A percentile compares a stretch with the other conserved stretches of the same genome.
phyloP scores from a whole-genome alignment of 2,888 invertebrate species.

The Sabellastarte sp. region DNA sequence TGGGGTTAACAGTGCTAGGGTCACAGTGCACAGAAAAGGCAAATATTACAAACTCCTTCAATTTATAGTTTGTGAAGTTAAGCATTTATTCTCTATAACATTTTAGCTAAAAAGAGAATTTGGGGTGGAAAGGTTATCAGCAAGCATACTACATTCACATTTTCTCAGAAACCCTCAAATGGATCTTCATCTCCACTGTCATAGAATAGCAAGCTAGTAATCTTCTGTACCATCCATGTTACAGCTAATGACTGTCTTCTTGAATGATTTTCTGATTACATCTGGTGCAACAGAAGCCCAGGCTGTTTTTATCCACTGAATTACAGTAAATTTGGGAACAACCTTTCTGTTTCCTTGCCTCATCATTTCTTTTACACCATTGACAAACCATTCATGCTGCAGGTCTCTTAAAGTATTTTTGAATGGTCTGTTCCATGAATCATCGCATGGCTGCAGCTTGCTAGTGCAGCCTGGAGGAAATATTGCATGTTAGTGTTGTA shows the following conservation, averaged over 20 bases:
- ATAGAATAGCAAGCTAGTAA: background rate
- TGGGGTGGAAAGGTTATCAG: too few relatives aligned
- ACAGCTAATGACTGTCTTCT: slow-evolving; percentile 6
- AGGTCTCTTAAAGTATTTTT: background rate
- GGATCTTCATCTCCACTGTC: background rate
- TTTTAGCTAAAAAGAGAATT: too few relatives aligned
- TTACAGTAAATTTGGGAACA: background rate
- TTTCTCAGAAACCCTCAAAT: background rate
- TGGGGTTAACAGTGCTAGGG: too few relatives aligned
- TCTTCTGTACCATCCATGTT: slow-evolving; percentile 6
- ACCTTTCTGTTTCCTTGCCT: slow-evolving; percentile 5
- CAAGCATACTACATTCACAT: too few relatives aligned
- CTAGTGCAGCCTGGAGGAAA: slow-evolving; percentile 5
- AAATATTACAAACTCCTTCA: too few relatives aligned
- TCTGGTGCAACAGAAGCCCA: slow-evolving; percentile 7
- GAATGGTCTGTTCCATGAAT: slow-evolving; percentile 6
- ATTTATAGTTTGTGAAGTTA: too few relatives aligned
- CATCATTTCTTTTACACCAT: background rate
- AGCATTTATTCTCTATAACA: too few relatives aligned
- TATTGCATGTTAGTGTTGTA: slow-evolving; percentile 3
- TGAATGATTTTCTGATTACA: slow-evolving; percentile 8
- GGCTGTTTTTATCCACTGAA: slow-evolving; percentile 6
- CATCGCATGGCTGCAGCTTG: slow-evolving; percentile 4
- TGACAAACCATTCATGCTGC: slow-evolving; percentile 8
- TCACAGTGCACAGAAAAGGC: too few relatives aligned